A percentile compares a stretch with the other conserved stretches of the same genome.
Conservation (phyloP, 2,888 invertebrate species). For the Campopleginae sp. region DNA sequence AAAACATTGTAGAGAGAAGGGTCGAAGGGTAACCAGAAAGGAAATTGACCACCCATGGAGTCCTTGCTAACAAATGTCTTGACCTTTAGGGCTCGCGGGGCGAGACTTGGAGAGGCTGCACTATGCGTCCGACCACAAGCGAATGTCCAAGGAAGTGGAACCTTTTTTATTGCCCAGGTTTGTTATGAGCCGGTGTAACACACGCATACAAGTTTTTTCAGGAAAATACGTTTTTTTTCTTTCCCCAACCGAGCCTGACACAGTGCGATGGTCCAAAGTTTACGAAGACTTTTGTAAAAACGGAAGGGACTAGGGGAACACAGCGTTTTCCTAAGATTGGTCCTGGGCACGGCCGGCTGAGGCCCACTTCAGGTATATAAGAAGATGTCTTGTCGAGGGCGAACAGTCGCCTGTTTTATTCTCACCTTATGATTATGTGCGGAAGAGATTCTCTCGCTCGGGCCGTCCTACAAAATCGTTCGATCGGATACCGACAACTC, state of each 20-base stretch:
- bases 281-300: constrained; percentile 11
- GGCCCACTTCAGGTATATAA: constrained; percentile 32
- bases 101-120: constrained; percentile 42
- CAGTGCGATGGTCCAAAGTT: constrained; percentile 5
- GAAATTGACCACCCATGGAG: constrained; percentile 70
- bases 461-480: constrained; percentile 73
- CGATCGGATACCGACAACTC: constrained; percentile 76
- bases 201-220: background rate
- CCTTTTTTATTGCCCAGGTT: constrained; percentile 33
- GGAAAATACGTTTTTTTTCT: constrained; percentile 23
- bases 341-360: constrained; percentile 12
- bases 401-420: constrained; percentile 47
- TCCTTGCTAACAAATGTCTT: constrained; percentile 57
- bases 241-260: background rate
- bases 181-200: background rate
- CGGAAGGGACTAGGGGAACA: background rate
- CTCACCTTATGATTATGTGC: constrained; percentile 34
- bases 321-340: constrained; percentile 25
- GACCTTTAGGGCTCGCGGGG: constrained; percentile 50
- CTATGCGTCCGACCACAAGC: constrained; percentile 44
- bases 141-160: constrained; percentile 49
- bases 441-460: constrained; percentile 34
- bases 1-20: constrained; percentile 25
- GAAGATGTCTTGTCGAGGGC: constrained; percentile 36
- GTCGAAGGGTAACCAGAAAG: constrained; percentile 54